phyloP scores from a whole-genome alignment of 2,113 vertebrate species.

The Ancistrus triradiatus region DNA sequence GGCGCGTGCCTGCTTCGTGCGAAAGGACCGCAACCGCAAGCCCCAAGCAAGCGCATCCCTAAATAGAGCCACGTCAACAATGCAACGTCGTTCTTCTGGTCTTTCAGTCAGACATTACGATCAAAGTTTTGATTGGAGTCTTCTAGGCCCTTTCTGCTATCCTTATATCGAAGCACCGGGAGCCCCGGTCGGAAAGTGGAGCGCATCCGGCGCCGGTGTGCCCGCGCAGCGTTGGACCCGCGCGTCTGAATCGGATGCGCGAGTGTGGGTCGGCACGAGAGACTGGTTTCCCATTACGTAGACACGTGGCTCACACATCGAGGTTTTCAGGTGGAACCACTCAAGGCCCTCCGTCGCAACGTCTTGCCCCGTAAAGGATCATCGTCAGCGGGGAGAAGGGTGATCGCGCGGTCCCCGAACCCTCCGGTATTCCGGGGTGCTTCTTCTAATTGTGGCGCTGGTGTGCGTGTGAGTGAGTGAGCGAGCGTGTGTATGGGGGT shows the following conservation, averaged over 20 bases:
- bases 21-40: constrained; percentile 75
- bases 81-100: constrained; percentile 42
- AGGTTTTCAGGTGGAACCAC: constrained; percentile 11
- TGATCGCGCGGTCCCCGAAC: neutral
- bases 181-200: constrained; percentile 22
- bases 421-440: neutral
- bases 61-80: constrained; percentile 63
- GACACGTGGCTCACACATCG: constrained; percentile 76
- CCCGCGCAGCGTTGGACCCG: constrained; percentile 38
- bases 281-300: constrained; percentile 71
- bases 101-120: neutral
- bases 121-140: neutral
- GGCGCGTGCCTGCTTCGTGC: constrained; percentile 44
- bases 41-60: constrained; percentile 53
- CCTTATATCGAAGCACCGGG: constrained; percentile 18
- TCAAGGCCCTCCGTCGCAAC: neutral
- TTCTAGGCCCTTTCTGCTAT: neutral
- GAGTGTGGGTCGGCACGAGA: constrained; percentile 67
- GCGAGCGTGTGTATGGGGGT: no score
- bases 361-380: neutral
- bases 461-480: neutral
- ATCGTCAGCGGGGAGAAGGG: neutral
- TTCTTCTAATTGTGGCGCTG: constrained; percentile 10
- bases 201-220: constrained; percentile 10
- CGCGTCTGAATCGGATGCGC: constrained; percentile 62